Conservation (phyloP, 1,140 invertebrate species). For the Trichomalopsis sarcophagae region DNA sequence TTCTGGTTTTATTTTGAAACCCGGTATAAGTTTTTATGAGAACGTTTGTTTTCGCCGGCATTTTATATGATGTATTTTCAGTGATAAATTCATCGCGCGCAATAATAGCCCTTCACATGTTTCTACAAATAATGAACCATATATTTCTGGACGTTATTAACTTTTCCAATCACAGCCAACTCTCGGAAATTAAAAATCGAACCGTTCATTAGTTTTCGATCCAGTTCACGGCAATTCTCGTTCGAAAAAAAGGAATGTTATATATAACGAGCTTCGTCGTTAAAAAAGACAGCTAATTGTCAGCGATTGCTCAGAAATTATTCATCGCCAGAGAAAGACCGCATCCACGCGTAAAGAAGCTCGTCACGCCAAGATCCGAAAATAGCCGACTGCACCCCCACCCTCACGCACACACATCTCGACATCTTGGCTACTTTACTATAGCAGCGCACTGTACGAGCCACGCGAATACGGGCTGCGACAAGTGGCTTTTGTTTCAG, state of each 20-base stretch:
- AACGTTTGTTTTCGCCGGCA: not conserved
- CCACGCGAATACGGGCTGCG: not conserved
- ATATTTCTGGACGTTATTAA: too few relatives aligned
- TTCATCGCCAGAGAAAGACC: not conserved
- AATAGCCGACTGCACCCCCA: not conserved
- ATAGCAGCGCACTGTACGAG: not conserved
- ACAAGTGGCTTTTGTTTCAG: constrained; percentile 47
- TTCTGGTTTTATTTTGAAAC: not conserved
- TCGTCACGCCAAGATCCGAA: not conserved
- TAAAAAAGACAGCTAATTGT: too few relatives aligned
- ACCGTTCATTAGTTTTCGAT: too few relatives aligned
- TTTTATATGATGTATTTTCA: too few relatives aligned
- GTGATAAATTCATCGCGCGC: too few relatives aligned
- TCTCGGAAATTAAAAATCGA: too few relatives aligned
- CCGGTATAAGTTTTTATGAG: not conserved
- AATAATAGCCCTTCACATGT: too few relatives aligned
- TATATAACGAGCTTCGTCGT: too few relatives aligned
- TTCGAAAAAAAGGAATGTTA: too few relatives aligned
- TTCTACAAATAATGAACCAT: too few relatives aligned
- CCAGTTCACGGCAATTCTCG: too few relatives aligned
- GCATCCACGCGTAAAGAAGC: not conserved
- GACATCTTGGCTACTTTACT: not conserved
- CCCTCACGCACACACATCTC: not conserved
- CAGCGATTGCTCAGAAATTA: not conserved
- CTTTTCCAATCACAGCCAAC: too few relatives aligned